Evolutionary conservation across 2,797 vertebrate genomes (phyloP).

Genomic region (Gallinago stenura): DNA sequence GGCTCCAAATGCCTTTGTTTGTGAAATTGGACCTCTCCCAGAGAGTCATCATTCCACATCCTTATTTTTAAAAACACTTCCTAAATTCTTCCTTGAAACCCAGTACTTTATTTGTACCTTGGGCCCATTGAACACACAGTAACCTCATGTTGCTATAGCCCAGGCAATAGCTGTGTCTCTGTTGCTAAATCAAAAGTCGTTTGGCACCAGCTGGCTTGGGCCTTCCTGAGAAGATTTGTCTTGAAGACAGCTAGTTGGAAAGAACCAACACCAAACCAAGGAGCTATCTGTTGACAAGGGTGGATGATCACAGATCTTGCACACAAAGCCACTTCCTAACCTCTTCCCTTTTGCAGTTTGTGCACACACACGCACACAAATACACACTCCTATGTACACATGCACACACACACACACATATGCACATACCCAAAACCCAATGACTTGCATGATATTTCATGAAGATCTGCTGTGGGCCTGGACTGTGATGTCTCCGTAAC

Average conservation of each 20-base stretch:
- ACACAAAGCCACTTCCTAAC: background rate
- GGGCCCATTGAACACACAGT: background rate
- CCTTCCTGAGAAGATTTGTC: background rate
- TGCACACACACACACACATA: too few species aligned
- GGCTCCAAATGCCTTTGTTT: background rate
- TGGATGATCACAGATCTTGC: background rate
- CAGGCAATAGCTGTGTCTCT: background rate
- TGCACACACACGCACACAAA: background rate
- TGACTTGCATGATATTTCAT: background rate
- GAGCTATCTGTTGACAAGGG: accelerated
- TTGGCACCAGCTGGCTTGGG: background rate
- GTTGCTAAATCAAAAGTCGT: background rate
- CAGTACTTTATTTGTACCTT: background rate
- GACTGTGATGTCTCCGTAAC: background rate
- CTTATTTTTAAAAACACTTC: background rate
- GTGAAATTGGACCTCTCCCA: background rate
- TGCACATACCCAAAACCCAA: background rate
- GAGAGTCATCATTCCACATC: background rate
- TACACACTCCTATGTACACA: accelerated
- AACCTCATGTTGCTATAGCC: background rate
- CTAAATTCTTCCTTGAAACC: background rate
- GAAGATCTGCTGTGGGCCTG: background rate
- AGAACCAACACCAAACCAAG: background rate
- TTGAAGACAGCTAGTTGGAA: background rate
- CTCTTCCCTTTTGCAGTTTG: background rate